phyloP scores from a whole-genome alignment of 2,888 invertebrate genomes.

The Megamerina dolium region DNA sequence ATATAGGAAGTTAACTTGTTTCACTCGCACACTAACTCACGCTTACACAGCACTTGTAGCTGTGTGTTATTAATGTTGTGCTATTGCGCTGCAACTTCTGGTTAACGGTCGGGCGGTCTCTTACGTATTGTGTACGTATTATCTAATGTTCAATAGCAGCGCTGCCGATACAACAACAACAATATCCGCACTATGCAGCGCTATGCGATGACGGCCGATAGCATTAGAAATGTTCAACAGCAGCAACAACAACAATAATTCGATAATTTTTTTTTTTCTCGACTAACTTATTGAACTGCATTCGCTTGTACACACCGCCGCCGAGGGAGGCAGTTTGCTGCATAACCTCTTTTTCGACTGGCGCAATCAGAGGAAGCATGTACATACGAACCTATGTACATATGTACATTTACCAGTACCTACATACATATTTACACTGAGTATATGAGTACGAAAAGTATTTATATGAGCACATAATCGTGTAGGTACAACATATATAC shows the following conservation, averaged over 20 bases:
- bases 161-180: constrained; percentile 6
- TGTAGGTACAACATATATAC: too few relatives aligned
- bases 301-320: too few relatives aligned
- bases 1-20: constrained; percentile 47
- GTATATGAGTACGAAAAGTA: too few relatives aligned
- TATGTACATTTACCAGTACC: not conserved
- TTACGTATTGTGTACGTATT: constrained; percentile 25
- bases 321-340: constrained; percentile 14
- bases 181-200: too few relatives aligned
- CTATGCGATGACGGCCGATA: not conserved
- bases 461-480: too few relatives aligned
- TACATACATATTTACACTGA: not conserved
- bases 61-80: constrained; percentile 9
- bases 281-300: constrained; percentile 30
- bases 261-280: constrained; percentile 32
- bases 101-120: constrained; percentile 14
- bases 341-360: constrained; percentile 17
- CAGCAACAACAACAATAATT: constrained; percentile 24
- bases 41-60: constrained; percentile 15
- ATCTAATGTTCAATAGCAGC: constrained; percentile 23
- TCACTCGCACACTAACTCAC: constrained; percentile 20
- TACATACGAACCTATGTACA: not conserved
- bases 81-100: constrained; percentile 10
- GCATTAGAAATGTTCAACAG: too few relatives aligned
- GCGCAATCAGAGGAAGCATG: constrained; percentile 7